phyloP scores from a whole-genome alignment of 35 echinoderm and acorn worm species.

The Holothuria glaberrima region DNA sequence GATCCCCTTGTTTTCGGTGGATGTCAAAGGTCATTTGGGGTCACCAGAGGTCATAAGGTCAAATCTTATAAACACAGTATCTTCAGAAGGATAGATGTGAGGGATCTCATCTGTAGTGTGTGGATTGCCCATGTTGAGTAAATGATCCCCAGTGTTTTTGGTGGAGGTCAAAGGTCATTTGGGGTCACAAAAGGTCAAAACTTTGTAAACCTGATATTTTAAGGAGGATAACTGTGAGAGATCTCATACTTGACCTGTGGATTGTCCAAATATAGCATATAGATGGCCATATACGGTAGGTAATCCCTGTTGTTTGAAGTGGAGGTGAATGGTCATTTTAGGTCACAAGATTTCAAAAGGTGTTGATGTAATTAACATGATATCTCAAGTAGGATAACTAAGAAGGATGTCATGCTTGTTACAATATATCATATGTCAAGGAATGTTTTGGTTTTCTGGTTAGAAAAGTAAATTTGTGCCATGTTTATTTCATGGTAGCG shows the following conservation, averaged over 20 bases:
- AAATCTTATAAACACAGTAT: background rate
- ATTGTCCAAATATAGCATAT: no score
- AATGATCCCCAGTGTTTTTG: background rate
- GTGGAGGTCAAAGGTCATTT: background rate
- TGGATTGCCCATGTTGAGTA: background rate
- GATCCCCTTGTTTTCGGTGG: no score
- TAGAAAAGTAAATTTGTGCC: no score
- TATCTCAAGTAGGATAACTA: background rate
- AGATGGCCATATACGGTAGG: background rate
- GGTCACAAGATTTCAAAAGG: background rate
- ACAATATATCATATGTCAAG: no score
- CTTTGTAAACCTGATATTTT: background rate
- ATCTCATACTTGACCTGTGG: background rate
- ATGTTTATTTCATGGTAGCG: no score
- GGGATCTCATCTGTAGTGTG: no score
- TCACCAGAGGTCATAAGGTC: background rate
- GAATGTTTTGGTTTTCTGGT: no score
- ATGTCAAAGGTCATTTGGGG: background rate
- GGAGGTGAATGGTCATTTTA: background rate
- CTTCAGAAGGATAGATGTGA: background rate
- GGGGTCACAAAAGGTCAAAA: background rate
- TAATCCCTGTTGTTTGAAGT: background rate
- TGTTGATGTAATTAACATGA: background rate
- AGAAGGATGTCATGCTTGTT: background rate
- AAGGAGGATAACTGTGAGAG: background rate